These are phyloP conservation scores for Oryzias sinensis DNA, from an alignment of 2,797 vertebrate genomes.

Conservation along the genomic window DNA sequence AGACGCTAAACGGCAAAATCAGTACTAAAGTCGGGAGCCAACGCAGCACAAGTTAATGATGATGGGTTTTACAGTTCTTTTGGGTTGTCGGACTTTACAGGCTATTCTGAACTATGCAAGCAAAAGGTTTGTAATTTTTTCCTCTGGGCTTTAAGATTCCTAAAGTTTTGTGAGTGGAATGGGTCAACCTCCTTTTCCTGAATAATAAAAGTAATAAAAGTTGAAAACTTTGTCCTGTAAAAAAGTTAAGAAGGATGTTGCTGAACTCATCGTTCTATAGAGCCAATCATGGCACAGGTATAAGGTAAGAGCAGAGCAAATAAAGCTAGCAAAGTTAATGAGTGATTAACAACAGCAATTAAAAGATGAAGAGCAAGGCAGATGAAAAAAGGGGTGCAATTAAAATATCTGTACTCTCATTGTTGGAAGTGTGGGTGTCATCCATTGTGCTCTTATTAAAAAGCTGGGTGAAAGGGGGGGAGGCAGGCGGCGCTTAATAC, in stretches of 20 bases:
- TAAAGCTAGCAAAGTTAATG: slow-evolving; percentile 86
- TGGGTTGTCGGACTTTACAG: slow-evolving; percentile 46
- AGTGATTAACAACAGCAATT: slow-evolving; percentile 99
- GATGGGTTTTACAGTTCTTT: slow-evolving; percentile 51
- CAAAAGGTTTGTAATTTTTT: slow-evolving; percentile 17
- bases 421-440: slow-evolving; percentile 96
- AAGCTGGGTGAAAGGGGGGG: slow-evolving; percentile 75
- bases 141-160: slow-evolving; percentile 34
- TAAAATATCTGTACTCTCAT: slow-evolving; percentile 98
- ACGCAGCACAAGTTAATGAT: slow-evolving; percentile 54
- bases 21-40: slow-evolving; percentile 52
- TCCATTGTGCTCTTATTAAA: slow-evolving; percentile 99
- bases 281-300: slow-evolving; percentile 91
- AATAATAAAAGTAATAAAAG: slow-evolving; percentile 28
- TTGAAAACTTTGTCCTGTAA: slow-evolving; percentile 54
- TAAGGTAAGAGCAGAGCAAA: slow-evolving; percentile 83
- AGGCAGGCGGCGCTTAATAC: slow-evolving; percentile 92
- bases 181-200: slow-evolving; percentile 5
- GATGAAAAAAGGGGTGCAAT: slow-evolving; percentile 87
- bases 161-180: slow-evolving; percentile 17
- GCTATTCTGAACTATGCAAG: slow-evolving; percentile 22
- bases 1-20: slow-evolving; percentile 49
- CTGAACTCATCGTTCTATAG: slow-evolving; percentile 91
- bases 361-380: slow-evolving; percentile 91
- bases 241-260: slow-evolving; percentile 86